These are phyloP conservation scores for Chrysolina haemoptera DNA, from an alignment of 2,888 invertebrate species.

Conservation along the genomic window DNA sequence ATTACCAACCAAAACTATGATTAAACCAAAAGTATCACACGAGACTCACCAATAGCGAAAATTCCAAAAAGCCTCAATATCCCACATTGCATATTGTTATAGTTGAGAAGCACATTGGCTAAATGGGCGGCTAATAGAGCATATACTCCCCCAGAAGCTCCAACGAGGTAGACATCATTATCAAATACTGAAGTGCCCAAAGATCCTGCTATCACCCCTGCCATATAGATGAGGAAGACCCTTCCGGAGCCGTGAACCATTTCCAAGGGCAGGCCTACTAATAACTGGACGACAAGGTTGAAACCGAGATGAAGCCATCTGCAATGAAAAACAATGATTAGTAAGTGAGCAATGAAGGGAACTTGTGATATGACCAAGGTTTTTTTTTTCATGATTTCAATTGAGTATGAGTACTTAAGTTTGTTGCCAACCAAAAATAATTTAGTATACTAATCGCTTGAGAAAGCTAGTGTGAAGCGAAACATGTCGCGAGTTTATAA, in stretches of 20 bases:
- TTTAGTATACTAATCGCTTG: too few relatives aligned
- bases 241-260: constrained; percentile 95
- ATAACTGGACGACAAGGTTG: constrained; percentile 93
- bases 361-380: too few relatives aligned
- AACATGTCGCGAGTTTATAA: too few relatives aligned
- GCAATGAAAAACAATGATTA: constrained; percentile 41
- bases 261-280: constrained; percentile 94
- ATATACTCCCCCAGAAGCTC: constrained; percentile 98
- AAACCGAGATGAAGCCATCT: constrained; percentile 95
- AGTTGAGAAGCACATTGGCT: constrained; percentile 95
- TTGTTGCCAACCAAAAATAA: too few relatives aligned
- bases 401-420: too few relatives aligned
- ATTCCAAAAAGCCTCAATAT: constrained; percentile 91
- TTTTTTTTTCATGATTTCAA: too few relatives aligned
- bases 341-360: too few relatives aligned
- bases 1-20: too few relatives aligned
- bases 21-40: background rate
- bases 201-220: constrained; percentile 92
- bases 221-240: constrained; percentile 90
- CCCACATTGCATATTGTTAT: constrained; percentile 96
- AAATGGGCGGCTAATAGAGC: constrained; percentile 96
- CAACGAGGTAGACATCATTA: constrained; percentile 94
- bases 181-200: constrained; percentile 93
- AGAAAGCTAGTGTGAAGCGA: too few relatives aligned
- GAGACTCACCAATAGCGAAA: constrained; percentile 87